Base-by-base conservation (phyloP, 2,113 vertebrate genomes). In the Nyctereutes procyonoides region DNA sequence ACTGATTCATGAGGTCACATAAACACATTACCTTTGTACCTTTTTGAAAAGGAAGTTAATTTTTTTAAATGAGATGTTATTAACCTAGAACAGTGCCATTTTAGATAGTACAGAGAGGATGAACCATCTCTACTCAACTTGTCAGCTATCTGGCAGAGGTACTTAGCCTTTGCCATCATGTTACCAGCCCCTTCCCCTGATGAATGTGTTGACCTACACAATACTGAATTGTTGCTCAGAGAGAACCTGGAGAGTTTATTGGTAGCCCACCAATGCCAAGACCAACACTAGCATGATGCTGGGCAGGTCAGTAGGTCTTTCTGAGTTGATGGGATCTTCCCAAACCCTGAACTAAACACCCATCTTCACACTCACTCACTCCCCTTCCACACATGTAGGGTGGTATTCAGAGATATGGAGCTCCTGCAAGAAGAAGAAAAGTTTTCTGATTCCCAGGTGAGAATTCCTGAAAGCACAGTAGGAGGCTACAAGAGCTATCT, bases 91-190 rank as follows among this genome's bases (percentile, higher is more conserved):
- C 2, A 51, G n/a, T 15, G 35, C 38, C 80, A 35, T 8, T 65
- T 38, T 51, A 26, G 30, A 63, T 30, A n/a, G 2, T 14, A 35
- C 26, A 51, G 8, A 48, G 19, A 63, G 17, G 2, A 20, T 14
- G 30, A 3, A 3, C 28, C 20, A 19, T 22, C 19, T 4, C 0
- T 79, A 81, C 98, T 92, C 83, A 99, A 99, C 99, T 99, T 99
- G 97, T 99, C 99, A 6, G 99, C 99, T 63, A 99, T 99, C 83
- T 99, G 98, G 93, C 99, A 99, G 62, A 99, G 98, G 97, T 99
- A 99, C 96, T 99, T 99, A 0, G 99, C 99, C 97, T 99, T 99
- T 51, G 99, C 99, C 99, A 99, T 99, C 99, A 99, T 99, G 0
- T 74, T 38, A 43, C 22, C 22, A 43, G 71, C 73, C 67, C 3